Conservation (phyloP, 2,888 invertebrate species). For the Dolichopus griseipennis region DNA sequence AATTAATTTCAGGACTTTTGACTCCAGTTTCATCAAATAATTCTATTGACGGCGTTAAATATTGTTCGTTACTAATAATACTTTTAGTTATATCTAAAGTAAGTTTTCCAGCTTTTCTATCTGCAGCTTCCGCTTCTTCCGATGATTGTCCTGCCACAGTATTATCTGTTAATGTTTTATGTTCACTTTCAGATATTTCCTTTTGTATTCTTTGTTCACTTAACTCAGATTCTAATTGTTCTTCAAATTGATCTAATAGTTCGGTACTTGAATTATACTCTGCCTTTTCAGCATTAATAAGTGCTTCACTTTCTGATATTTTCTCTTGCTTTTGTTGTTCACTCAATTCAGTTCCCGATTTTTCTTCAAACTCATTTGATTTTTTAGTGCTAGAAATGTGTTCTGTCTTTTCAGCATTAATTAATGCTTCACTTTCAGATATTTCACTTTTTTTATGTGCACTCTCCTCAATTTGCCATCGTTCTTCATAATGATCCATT, state of each 20-base stretch:
- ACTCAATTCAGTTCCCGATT: not conserved
- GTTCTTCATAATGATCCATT: slow-evolving; percentile 36
- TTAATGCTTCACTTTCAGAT: slow-evolving; percentile 9
- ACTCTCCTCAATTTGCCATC: slow-evolving; percentile 25
- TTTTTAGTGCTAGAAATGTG: slow-evolving; percentile 20
- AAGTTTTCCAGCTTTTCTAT: too few species aligned
- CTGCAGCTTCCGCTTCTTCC: too few species aligned
- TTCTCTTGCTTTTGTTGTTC: too few species aligned
- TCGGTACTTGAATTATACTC: slow-evolving; percentile 16
- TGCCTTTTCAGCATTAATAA: slow-evolving; percentile 13
- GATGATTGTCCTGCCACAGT: not conserved
- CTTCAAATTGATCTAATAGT: not conserved
- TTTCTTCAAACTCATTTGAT: slow-evolving; percentile 12
- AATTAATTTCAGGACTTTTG: slow-evolving; percentile 26
- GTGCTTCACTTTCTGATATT: slow-evolving; percentile 12
- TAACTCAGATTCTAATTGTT: not conserved
- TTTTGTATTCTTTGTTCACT: too few species aligned
- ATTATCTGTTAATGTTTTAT: not conserved
- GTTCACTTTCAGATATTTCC: not conserved
- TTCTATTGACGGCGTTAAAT: not conserved
- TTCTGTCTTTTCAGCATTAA: slow-evolving; percentile 10
- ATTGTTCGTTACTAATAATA: not conserved
- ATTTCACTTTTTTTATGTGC: not conserved
- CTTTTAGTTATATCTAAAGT: too few species aligned
- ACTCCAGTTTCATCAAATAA: slow-evolving; percentile 28